Conservation (phyloP, 2,888 invertebrate species). For the Ellobium chinense region DNA sequence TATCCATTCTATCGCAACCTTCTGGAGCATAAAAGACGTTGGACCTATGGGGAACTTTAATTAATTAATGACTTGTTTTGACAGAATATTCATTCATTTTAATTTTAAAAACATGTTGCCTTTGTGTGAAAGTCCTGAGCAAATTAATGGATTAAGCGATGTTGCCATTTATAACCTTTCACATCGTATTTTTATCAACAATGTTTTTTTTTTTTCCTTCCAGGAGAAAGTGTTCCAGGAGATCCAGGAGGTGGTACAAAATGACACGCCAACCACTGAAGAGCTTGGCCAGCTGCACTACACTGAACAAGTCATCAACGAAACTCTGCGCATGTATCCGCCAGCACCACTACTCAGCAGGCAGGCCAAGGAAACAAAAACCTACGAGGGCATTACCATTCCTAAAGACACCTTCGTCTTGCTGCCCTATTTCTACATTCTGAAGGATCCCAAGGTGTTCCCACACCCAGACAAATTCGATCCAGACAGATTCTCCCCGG, state of each 20-base stretch:
- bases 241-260: neutral
- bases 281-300: conserved; percentile 1
- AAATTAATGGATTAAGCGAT: too few species aligned
- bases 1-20: too few species aligned
- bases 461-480: conserved; percentile 8
- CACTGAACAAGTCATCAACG: conserved; percentile 15
- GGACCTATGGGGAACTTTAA: too few species aligned
- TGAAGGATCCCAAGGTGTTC: conserved; percentile 15
- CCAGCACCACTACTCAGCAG: conserved; percentile 22
- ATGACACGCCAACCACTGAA: neutral
- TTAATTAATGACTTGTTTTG: too few species aligned
- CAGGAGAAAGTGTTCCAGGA: conserved; percentile 29
- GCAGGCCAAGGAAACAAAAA: conserved; percentile 21
- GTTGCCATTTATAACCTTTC: too few species aligned
- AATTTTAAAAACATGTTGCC: too few species aligned
- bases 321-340: conserved; percentile 27
- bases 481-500: conserved; percentile 20
- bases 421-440: conserved; percentile 10
- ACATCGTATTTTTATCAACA: too few species aligned
- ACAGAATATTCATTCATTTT: too few species aligned
- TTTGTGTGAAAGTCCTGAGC: too few species aligned
- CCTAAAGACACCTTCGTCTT: conserved; percentile 10
- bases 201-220: neutral
- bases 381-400: conserved; percentile 29
- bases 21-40: too few species aligned